A percentile compares a stretch with the other conserved stretches of the same genome.
Evolutionary conservation across 2,113 vertebrate species (phyloP).

Genomic region (Brachirus orientalis): DNA sequence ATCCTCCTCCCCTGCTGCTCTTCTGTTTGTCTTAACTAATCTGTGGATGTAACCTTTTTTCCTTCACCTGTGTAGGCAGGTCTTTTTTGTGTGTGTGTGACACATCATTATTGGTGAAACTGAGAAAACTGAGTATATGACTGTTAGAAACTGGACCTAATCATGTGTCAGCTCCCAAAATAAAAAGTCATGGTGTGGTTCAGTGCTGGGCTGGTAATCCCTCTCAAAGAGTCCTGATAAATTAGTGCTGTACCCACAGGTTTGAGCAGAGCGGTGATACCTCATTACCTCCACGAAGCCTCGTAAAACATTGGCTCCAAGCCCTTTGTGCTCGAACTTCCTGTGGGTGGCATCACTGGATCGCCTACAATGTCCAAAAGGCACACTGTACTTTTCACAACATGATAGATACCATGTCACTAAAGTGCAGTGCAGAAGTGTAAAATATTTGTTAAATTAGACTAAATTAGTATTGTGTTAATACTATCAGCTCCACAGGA

Average conservation of each 20-base stretch:
- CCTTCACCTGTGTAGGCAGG: slow-evolving; percentile 6
- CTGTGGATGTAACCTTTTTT: neutral
- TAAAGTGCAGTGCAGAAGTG: no score
- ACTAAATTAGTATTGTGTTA: no score
- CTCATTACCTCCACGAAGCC: slow-evolving; percentile 23
- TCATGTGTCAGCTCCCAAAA: no score
- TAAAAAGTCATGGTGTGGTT: no score
- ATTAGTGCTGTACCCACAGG: slow-evolving; percentile 13
- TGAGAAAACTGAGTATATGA: no score
- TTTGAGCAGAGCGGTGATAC: slow-evolving; percentile 2
- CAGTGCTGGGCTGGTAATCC: slow-evolving; percentile 11
- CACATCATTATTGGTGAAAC: slow-evolving; percentile 7
- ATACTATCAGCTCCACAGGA: no score
- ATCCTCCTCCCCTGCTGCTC: slow-evolving; percentile 12
- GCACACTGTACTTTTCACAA: no score
- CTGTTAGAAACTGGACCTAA: no score
- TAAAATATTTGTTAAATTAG: no score
- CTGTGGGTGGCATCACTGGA: neutral
- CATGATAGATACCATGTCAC: no score
- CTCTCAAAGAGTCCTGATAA: slow-evolving; percentile 28
- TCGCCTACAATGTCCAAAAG: no score
- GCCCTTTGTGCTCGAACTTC: neutral
- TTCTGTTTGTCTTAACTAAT: slow-evolving; percentile 5
- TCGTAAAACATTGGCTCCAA: slow-evolving; percentile 23
- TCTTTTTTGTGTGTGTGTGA: slow-evolving; percentile 26